Percentiles rank a stretch among this genome's conserved stretches.
These are phyloP conservation scores for Synergus gifuensis DNA, from an alignment of 2,888 invertebrate genomes.

Conservation along the genomic window DNA sequence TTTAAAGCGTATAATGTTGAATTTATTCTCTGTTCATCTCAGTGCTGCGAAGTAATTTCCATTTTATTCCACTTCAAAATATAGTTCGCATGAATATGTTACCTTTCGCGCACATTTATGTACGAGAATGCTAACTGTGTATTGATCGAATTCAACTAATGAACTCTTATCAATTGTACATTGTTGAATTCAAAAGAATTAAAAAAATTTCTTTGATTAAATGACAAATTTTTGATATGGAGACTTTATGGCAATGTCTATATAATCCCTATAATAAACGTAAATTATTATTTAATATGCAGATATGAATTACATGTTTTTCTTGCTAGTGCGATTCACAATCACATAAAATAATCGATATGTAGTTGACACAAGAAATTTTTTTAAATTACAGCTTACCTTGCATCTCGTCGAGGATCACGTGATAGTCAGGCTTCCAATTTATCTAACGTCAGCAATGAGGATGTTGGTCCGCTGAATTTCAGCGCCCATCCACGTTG, in stretches of 20 bases:
- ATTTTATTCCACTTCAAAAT: background rate
- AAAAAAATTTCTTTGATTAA: too few species aligned
- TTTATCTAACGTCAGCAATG: slow-evolving; percentile 84
- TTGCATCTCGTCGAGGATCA: slow-evolving; percentile 92
- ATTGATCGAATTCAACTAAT: background rate
- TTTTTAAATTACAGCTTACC: slow-evolving; percentile 80
- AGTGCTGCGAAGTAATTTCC: slow-evolving; percentile 1
- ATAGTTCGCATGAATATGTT: background rate
- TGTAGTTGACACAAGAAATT: background rate
- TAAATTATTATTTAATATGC: too few species aligned
- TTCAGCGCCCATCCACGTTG: slow-evolving; percentile 89
- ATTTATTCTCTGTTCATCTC: background rate
- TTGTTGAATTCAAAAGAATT: too few species aligned
- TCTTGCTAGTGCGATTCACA: background rate
- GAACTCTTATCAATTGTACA: background rate
- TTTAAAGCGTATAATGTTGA: background rate
- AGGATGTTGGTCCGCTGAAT: slow-evolving; percentile 89
- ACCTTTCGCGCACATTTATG: background rate
- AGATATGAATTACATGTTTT: too few species aligned
- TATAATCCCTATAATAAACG: too few species aligned
- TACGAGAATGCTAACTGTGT: background rate
- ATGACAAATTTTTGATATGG: too few species aligned
- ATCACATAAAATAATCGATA: background rate
- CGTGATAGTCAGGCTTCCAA: slow-evolving; percentile 87
- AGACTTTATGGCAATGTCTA: too few species aligned